A percentile compares a stretch with the other conserved stretches of the same genome.
These are phyloP conservation scores for Melinaea marsaeus DNA, from an alignment of 2,888 invertebrate genomes.

Conservation along the genomic window DNA sequence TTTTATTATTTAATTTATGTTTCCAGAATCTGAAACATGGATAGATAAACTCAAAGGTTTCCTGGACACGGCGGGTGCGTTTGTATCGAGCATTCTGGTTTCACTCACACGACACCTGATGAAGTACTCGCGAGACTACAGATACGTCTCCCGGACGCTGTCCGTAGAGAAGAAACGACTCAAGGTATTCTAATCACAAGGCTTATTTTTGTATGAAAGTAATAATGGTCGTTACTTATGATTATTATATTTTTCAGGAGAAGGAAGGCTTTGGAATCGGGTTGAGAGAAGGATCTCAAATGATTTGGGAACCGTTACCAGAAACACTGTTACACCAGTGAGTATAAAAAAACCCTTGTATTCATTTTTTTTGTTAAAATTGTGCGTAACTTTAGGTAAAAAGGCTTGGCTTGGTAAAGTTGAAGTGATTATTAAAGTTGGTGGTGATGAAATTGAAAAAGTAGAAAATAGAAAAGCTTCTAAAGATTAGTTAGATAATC, in stretches of 20 bases:
- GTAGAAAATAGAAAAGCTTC: too few relatives aligned
- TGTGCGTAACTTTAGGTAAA: conserved; percentile 9
- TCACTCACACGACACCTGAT: conserved; percentile 90
- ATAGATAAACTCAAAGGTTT: conserved; percentile 67
- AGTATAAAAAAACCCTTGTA: conserved; percentile 37
- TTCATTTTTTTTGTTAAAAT: conserved; percentile 23
- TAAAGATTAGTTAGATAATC: too few relatives aligned
- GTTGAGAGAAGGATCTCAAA: conserved; percentile 80
- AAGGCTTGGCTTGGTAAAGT: conserved; percentile 10
- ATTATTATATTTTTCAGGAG: conserved; percentile 70
- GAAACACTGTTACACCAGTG: conserved; percentile 58
- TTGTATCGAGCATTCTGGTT: conserved; percentile 87
- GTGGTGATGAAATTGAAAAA: too few relatives aligned
- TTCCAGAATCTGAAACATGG: conserved; percentile 55
- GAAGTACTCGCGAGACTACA: conserved; percentile 93
- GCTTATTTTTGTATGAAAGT: background rate
- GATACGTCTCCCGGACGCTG: conserved; percentile 94
- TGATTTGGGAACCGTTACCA: conserved; percentile 79
- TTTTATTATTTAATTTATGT: conserved; percentile 17
- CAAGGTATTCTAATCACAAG: conserved; percentile 78
- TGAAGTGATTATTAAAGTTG: background rate
- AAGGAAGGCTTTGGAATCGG: conserved; percentile 84
- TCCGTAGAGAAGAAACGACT: conserved; percentile 91
- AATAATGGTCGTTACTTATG: background rate
- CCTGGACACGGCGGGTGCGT: conserved; percentile 79